These are phyloP conservation scores for Dynastes maya DNA, from an alignment of 2,888 invertebrate genomes.

Conservation along the genomic window DNA sequence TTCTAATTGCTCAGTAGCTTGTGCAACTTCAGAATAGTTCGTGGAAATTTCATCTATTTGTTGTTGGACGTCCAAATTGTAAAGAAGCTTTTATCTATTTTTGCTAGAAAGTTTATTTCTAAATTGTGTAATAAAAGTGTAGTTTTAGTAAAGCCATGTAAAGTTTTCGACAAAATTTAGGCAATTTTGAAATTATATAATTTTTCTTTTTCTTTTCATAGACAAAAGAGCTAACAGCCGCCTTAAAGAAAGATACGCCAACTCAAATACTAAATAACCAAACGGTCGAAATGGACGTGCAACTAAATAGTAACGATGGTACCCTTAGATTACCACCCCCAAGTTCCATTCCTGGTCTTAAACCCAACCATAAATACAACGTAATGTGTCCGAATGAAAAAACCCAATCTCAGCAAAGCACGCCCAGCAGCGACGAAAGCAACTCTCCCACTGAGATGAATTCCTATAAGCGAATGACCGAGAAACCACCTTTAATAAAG, in stretches of 20 bases:
- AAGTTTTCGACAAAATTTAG: too few relatives aligned
- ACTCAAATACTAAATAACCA: constrained; percentile 58
- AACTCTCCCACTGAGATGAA: constrained; percentile 91
- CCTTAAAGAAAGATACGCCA: constrained; percentile 64
- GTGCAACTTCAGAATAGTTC: too few relatives aligned
- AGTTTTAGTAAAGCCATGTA: too few relatives aligned
- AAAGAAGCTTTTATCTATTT: too few relatives aligned
- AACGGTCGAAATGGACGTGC: constrained; percentile 72
- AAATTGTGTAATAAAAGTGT: too few relatives aligned
- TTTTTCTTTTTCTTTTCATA: constrained; percentile 59
- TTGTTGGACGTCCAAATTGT: too few relatives aligned
- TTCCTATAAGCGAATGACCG: constrained; percentile 86
- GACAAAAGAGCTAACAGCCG: constrained; percentile 68
- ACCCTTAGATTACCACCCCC: constrained; percentile 74
- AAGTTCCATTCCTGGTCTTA: constrained; percentile 79
- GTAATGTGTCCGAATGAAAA: constrained; percentile 68
- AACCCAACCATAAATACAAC: constrained; percentile 76
- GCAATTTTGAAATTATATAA: too few relatives aligned
- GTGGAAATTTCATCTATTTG: too few relatives aligned
- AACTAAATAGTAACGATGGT: constrained; percentile 71
- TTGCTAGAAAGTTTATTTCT: too few relatives aligned
- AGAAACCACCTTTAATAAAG: constrained; percentile 86
- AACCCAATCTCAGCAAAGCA: constrained; percentile 72
- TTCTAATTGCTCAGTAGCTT: too few relatives aligned
- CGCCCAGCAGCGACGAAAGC: constrained; percentile 87